Conservation (phyloP, 2,797 vertebrate genomes). For the Psittacula derbiana region DNA sequence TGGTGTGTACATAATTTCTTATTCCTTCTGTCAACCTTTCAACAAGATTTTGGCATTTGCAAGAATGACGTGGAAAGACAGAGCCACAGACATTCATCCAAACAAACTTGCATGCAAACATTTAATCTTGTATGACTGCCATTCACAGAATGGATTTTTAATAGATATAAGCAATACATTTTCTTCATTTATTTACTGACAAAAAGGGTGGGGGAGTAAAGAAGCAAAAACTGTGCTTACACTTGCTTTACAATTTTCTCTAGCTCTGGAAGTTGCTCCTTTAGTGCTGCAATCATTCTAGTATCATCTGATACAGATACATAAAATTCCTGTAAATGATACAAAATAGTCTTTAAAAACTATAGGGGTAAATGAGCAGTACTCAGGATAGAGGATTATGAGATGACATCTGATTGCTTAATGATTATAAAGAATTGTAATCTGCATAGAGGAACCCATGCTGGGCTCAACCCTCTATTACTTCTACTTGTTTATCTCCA, state of each 20-base stretch:
- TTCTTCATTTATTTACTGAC: neutral
- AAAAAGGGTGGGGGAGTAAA: neutral
- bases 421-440: slow-evolving; percentile 36
- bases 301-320: slow-evolving; percentile 91
- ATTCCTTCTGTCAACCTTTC: neutral
- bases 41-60: neutral
- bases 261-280: slow-evolving; percentile 88
- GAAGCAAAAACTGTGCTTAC: slow-evolving; percentile 77
- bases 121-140: neutral
- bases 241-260: slow-evolving; percentile 89
- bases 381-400: slow-evolving; percentile 25
- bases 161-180: neutral
- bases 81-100: neutral
- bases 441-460: slow-evolving; percentile 28
- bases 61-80: neutral
- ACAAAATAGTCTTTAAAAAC: slow-evolving; percentile 69
- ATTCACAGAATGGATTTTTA: neutral
- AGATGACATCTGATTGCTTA: slow-evolving; percentile 7
- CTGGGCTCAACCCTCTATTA: slow-evolving; percentile 18
- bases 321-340: slow-evolving; percentile 89
- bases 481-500: slow-evolving; percentile 49
- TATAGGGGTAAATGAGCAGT: neutral
- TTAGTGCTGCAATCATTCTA: slow-evolving; percentile 84
- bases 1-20: neutral
- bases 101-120: neutral